Base-by-base conservation (phyloP, 2,888 invertebrate genomes). In the Torymus aiolomorphi region DNA sequence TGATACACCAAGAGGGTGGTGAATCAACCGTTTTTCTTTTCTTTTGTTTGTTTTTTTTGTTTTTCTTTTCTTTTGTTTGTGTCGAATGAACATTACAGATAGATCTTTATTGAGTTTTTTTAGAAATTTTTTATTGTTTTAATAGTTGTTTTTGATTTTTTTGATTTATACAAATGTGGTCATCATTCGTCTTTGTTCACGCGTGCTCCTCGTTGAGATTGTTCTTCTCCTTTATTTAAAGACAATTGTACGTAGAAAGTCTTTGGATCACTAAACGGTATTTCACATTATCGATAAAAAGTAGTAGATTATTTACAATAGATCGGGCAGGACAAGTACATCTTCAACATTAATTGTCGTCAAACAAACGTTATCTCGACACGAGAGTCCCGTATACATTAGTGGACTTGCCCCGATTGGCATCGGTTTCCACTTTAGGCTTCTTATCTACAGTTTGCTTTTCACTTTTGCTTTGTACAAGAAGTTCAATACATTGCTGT, bases 251-350 rank as follows among this genome's bases (percentile, higher is more conserved):
- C 11, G 14, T 61, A 51, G 18, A 49, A 63, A 65, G 42, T 62
- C 5, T 61, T 14, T 72, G 65, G 31, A 8, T 69, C 31, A 71
- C 52, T 24, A 24, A 16, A n/a, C 10, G 14, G n/a, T n/a, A n/a
- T n/a, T n/a, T n/a, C n/a, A 42, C 8, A 59, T 69, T 57, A 54
- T 62, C 24, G 31, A 69, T 74, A 74, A 78, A 69, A 76, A 74
- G 42, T 42, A 42, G 31, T 62, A 56, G 57, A 62, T 62, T 78
- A 78, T 78, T 67, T 70, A 75, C 70, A 75, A 24, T 70, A 49
- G 51, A 61, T 61, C 13, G 59, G 18, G n/a, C 63, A 14, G n/a
- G n/a, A n/a, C n/a, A n/a, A n/a, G n/a, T n/a, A n/a, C n/a, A n/a
- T n/a, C n/a, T n/a, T n/a, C n/a, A 57, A 74, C 71, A 49, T 69